Evolutionary conservation across 1,140 invertebrate genomes (phyloP).

Genomic region (Forficula auricularia): DNA sequence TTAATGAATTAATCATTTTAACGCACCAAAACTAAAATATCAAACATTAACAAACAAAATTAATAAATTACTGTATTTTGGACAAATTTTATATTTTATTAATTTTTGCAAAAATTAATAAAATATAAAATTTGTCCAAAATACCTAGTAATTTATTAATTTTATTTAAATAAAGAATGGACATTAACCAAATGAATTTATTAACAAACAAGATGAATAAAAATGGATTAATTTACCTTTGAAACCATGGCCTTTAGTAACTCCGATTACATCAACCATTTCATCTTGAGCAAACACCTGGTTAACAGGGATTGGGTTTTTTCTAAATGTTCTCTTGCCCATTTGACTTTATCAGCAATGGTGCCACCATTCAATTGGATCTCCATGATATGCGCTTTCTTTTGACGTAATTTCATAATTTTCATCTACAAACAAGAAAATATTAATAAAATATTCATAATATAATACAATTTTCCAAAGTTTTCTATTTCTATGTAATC

Average conservation of each 20-base stretch:
- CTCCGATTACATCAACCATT: slow-evolving; percentile 97
- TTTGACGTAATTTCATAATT: slow-evolving; percentile 89
- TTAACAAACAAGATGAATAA: too few relatives aligned
- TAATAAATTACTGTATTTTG: too few relatives aligned
- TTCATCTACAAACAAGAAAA: slow-evolving; percentile 59
- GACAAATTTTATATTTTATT: too few relatives aligned
- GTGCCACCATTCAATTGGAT: slow-evolving; percentile 97
- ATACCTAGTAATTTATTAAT: too few relatives aligned
- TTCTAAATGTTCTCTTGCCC: slow-evolving; percentile 90
- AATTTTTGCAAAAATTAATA: too few relatives aligned
- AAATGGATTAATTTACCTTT: slow-evolving; percentile 52
- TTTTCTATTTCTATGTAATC: background rate
- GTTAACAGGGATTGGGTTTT: slow-evolving; percentile 79
- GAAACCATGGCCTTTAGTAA: slow-evolving; percentile 98
- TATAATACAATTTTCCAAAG: slow-evolving; percentile 9
- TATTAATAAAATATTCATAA: slow-evolving; percentile 8
- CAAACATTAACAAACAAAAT: too few relatives aligned
- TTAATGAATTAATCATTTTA: too few relatives aligned
- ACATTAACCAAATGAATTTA: too few relatives aligned
- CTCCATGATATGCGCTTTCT: slow-evolving; percentile 99
- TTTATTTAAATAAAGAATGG: too few relatives aligned
- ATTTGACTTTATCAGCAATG: slow-evolving; percentile 89
- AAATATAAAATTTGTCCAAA: too few relatives aligned
- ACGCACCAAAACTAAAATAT: slow-evolving; percentile 4
- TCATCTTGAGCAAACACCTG: slow-evolving; percentile 93